phyloP scores from a whole-genome alignment of 1,140 invertebrate species.

The Eumaeus atala region DNA sequence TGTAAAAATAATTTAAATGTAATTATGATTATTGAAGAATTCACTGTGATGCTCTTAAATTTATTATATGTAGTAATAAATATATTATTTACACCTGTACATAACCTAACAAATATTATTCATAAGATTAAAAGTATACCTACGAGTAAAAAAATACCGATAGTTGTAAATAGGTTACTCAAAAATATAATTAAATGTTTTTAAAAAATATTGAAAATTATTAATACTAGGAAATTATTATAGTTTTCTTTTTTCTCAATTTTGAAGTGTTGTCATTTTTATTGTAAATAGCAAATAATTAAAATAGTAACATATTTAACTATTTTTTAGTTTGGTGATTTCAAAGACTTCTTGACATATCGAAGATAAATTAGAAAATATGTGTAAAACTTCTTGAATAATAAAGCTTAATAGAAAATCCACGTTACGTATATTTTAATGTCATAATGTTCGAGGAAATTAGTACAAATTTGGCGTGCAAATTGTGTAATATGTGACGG shows the following conservation, averaged over 20 bases:
- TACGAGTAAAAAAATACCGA: not conserved
- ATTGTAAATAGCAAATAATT: too few species aligned
- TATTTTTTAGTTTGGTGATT: constrained; percentile 28
- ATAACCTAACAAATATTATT: constrained; percentile 31
- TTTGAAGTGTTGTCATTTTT: too few species aligned
- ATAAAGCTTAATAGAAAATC: constrained; percentile 64
- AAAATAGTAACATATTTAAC: not conserved
- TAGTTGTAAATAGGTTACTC: too few species aligned
- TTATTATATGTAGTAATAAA: constrained; percentile 49
- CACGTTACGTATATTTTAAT: constrained; percentile 17
- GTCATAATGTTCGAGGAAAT: not conserved
- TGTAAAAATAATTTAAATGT: constrained; percentile 28
- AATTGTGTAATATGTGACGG: too few species aligned
- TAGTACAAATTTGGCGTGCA: too few species aligned
- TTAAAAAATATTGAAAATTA: too few species aligned
- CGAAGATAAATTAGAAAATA: constrained; percentile 57
- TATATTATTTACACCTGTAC: constrained; percentile 34
- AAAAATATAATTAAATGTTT: too few species aligned
- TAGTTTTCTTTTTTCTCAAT: too few species aligned
- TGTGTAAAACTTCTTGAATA: constrained; percentile 59
- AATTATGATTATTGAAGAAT: constrained; percentile 45
- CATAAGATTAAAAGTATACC: constrained; percentile 16
- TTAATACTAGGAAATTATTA: too few species aligned
- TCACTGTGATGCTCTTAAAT: constrained; percentile 67
- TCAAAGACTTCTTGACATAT: constrained; percentile 67